Conservation (phyloP, 64 coral and sea anemone genomes). For the Pocillopora verrucosa region DNA sequence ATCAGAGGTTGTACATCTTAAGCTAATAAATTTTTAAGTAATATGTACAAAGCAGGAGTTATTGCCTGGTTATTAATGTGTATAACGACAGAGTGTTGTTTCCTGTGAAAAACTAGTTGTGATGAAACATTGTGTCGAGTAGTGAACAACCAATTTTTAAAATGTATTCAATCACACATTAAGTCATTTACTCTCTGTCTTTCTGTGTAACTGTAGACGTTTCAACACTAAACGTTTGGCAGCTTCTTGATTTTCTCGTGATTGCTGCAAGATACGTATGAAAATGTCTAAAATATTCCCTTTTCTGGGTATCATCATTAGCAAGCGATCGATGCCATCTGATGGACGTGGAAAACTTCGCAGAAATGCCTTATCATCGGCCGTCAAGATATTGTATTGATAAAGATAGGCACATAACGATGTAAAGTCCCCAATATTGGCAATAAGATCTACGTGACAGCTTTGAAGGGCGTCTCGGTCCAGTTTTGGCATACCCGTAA, state of each 20-base stretch:
- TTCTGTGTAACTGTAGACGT: background rate
- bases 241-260: background rate
- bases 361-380: background rate
- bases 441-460: background rate
- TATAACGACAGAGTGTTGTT: no score
- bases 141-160: background rate
- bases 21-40: no score
- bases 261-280: background rate
- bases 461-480: background rate
- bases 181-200: background rate
- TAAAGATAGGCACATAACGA: background rate
- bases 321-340: background rate
- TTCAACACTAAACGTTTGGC: background rate
- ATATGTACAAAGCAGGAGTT: no score
- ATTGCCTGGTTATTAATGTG: no score
- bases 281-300: constrained; percentile 14
- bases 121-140: background rate
- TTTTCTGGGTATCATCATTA: background rate
- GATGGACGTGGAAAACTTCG: background rate
- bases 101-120: no score
- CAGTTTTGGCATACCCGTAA: background rate
- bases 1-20: no score
- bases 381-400: background rate
- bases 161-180: background rate
- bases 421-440: background rate